phyloP scores from a whole-genome alignment of 1,140 invertebrate genomes.

The Leguminivora glycinivorella region DNA sequence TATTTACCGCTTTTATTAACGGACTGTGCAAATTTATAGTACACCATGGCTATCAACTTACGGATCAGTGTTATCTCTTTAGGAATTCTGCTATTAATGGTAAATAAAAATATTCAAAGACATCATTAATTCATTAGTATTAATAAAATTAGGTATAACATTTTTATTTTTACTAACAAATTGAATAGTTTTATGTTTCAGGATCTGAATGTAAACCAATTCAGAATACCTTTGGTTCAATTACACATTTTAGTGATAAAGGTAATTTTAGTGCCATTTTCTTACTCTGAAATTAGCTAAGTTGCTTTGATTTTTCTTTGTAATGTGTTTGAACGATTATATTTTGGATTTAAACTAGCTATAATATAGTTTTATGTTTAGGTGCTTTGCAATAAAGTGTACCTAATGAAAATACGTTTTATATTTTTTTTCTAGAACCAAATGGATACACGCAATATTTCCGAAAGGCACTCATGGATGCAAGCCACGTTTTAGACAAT shows the following conservation, averaged over 20 bases:
- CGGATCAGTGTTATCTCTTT: not conserved
- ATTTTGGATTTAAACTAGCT: no score
- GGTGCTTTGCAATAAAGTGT: no score
- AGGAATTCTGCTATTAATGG: constrained; percentile 1
- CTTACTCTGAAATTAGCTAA: not conserved
- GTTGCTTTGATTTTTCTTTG: not conserved
- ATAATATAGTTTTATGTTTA: not conserved
- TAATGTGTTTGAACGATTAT: no score
- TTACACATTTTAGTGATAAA: not conserved
- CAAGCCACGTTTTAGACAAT: constrained; percentile 7
- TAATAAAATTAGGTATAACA: no score
- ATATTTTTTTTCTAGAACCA: not conserved
- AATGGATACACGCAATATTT: not conserved
- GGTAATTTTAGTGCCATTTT: not conserved
- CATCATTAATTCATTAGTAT: no score
- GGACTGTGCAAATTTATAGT: not conserved
- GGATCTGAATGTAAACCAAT: not conserved
- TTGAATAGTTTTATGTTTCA: constrained; percentile 9
- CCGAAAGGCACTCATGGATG: not conserved
- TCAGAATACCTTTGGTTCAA: not conserved
- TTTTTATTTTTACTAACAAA: not conserved
- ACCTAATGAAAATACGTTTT: not conserved
- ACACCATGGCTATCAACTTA: not conserved
- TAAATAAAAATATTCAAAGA: not conserved
- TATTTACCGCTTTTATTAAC: not conserved